These are phyloP conservation scores for Pelodytes ibericus DNA, from an alignment of 2,797 vertebrate genomes.

Conservation along the genomic window DNA sequence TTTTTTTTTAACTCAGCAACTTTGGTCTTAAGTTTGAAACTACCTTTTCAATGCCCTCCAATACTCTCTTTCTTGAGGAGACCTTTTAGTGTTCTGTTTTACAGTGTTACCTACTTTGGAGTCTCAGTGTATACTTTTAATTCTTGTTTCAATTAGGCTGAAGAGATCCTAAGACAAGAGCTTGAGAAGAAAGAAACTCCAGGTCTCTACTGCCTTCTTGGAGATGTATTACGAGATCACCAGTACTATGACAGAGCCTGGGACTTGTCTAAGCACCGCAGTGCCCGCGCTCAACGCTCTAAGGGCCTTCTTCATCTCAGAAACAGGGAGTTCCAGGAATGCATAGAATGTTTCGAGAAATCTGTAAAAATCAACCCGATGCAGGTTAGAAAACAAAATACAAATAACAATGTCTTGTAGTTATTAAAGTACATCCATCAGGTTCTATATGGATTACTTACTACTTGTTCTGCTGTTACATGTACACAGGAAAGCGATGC, in stretches of 20 bases:
- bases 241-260: constrained; percentile 89
- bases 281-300: constrained; percentile 89
- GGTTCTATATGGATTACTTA: too few relatives aligned
- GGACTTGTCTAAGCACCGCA: constrained; percentile 86
- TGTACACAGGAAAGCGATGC: too few relatives aligned
- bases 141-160: constrained; percentile 76
- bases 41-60: too few relatives aligned
- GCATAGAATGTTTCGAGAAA: constrained; percentile 87
- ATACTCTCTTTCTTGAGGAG: too few relatives aligned
- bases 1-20: too few relatives aligned
- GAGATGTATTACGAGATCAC: constrained; percentile 88
- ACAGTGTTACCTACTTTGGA: too few relatives aligned
- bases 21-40: too few relatives aligned
- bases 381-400: constrained; percentile 76
- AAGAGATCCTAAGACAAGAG: constrained; percentile 88
- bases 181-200: constrained; percentile 88
- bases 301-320: constrained; percentile 90
- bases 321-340: constrained; percentile 80
- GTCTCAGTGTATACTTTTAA: background rate
- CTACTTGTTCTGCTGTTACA: too few relatives aligned
- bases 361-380: constrained; percentile 87
- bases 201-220: constrained; percentile 88
- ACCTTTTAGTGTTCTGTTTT: too few relatives aligned
- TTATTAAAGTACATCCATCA: too few relatives aligned
- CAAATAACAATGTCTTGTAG: too few relatives aligned